These are phyloP conservation scores for Eulemur coronatus DNA, from an alignment of 2,797 vertebrate species.

Conservation along the genomic window DNA sequence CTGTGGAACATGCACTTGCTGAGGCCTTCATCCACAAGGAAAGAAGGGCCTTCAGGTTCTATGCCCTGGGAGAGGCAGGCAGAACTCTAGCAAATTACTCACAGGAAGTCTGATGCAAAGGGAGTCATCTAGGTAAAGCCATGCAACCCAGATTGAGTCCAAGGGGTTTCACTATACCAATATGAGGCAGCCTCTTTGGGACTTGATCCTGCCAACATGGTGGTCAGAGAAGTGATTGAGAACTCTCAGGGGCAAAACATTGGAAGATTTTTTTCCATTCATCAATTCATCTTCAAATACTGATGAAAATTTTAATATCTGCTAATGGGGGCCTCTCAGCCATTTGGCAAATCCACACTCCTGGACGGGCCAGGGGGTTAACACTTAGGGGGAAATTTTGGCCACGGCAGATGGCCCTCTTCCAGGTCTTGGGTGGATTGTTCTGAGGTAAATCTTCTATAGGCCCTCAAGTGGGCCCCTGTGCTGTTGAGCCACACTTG, in stretches of 20 bases:
- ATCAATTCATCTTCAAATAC: not conserved
- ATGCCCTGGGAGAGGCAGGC: not conserved
- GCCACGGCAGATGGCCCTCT: not conserved
- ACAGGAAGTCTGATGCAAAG: not conserved
- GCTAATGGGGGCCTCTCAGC: not conserved
- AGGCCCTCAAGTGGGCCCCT: not conserved
- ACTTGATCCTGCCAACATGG: not conserved
- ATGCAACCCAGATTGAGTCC: not conserved
- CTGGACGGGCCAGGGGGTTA: not conserved
- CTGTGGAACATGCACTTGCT: not conserved
- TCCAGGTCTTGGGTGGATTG: not conserved
- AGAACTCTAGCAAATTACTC: not conserved
- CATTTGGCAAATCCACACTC: not conserved
- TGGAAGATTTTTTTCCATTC: not conserved
- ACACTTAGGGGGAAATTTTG: not conserved
- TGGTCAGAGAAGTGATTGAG: not conserved
- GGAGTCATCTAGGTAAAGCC: not conserved
- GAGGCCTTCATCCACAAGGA: not conserved
- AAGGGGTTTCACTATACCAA: not conserved
- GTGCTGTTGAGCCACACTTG: not conserved
- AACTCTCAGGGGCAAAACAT: not conserved
- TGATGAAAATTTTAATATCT: not conserved
- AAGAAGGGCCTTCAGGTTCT: not conserved
- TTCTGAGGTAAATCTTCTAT: not conserved
- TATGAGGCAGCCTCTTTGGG: not conserved